Conservation (phyloP, 2,797 vertebrate genomes). For the Discoglossus pictus region DNA sequence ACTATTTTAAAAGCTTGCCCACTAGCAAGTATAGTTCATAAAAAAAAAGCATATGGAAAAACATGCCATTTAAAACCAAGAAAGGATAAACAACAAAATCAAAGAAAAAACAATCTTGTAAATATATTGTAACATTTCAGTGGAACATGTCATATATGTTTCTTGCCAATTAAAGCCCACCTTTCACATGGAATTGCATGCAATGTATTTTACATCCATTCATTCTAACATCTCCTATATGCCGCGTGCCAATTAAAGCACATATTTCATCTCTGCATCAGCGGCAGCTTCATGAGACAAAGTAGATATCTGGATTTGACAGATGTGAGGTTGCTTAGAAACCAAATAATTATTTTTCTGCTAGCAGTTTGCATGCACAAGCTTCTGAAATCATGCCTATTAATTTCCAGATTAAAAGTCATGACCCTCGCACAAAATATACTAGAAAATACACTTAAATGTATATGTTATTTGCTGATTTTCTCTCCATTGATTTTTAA, state of each 20-base stretch:
- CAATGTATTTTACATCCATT: neutral
- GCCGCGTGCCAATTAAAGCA: constrained; percentile 24
- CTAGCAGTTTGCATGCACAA: constrained; percentile 20
- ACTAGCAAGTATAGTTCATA: too few species aligned
- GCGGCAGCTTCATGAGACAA: constrained; percentile 14
- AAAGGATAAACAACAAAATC: too few species aligned
- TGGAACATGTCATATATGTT: too few species aligned
- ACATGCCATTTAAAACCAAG: too few species aligned
- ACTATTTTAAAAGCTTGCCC: too few species aligned
- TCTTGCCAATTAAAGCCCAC: constrained; percentile 11
- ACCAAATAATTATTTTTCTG: constrained; percentile 43
- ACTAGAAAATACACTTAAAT: constrained; percentile 8
- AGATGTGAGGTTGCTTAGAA: constrained; percentile 46
- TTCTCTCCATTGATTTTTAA: too few species aligned
- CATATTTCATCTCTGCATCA: constrained; percentile 26
- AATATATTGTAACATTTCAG: too few species aligned
- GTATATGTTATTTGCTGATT: too few species aligned
- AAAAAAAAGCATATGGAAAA: too few species aligned
- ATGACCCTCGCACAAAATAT: constrained; percentile 28
- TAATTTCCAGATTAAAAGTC: constrained; percentile 43
- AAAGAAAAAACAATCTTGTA: too few species aligned
- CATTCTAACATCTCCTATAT: neutral
- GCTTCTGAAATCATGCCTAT: constrained; percentile 31
- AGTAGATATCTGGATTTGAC: constrained; percentile 11
- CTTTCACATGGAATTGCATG: constrained; percentile 9